A percentile compares a stretch with the other conserved stretches of the same genome.
Evolutionary conservation across 2,797 vertebrate species (phyloP).

Genomic region (Diplodus sargus): DNA sequence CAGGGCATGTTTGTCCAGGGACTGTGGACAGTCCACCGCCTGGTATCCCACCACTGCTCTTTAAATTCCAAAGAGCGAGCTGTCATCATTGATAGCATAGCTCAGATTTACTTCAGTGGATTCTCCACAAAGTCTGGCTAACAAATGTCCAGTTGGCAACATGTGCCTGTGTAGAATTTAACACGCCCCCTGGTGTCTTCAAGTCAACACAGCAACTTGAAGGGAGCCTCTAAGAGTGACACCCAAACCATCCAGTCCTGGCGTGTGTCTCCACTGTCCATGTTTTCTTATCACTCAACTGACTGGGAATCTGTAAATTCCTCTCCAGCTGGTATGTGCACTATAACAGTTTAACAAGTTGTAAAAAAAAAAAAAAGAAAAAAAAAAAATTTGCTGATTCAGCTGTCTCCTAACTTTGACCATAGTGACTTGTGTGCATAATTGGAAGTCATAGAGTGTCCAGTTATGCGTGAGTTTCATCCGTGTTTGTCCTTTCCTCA

Average conservation of each 20-base stretch:
- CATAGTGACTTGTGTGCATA: slow-evolving; percentile 16
- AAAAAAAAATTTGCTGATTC: no score
- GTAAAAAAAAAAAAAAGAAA: background rate
- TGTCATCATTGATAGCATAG: background rate
- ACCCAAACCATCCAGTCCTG: background rate
- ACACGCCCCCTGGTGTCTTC: slow-evolving; percentile 62
- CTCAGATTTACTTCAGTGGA: background rate
- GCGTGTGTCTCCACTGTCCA: background rate
- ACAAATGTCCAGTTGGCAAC: background rate
- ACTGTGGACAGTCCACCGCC: slow-evolving; percentile 17
- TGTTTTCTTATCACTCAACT: slow-evolving; percentile 16
- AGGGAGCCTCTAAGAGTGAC: background rate
- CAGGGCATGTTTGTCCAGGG: slow-evolving; percentile 48
- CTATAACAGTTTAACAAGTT: slow-evolving; percentile 4
- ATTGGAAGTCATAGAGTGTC: slow-evolving; percentile 17
- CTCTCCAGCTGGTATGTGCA: background rate
- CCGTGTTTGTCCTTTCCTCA: slow-evolving; percentile 33
- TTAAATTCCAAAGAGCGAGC: slow-evolving; percentile 49
- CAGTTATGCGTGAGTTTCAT: slow-evolving; percentile 46
- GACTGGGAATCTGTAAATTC: slow-evolving; percentile 12
- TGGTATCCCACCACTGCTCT: slow-evolving; percentile 37
- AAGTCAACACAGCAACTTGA: slow-evolving; percentile 20
- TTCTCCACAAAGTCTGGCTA: background rate
- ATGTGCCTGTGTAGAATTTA: background rate
- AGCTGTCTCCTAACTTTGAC: background rate